Evolutionary conservation across 2,797 vertebrate genomes (phyloP).

Genomic region (Danionella dracula): DNA sequence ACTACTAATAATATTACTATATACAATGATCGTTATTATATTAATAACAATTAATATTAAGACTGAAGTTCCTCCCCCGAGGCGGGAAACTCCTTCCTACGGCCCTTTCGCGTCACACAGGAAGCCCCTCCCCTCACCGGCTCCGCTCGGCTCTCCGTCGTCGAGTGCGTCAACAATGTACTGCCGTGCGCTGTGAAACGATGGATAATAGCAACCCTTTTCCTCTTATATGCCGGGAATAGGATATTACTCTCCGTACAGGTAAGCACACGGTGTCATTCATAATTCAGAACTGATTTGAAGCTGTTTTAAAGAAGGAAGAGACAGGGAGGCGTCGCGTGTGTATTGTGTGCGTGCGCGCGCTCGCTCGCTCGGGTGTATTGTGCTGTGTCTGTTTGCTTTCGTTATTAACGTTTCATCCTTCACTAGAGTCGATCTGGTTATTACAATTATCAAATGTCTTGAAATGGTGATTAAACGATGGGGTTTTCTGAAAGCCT

Average conservation of each 20-base stretch:
- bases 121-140: constrained; percentile 61
- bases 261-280: constrained; percentile 62
- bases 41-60: no score
- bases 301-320: constrained; percentile 46
- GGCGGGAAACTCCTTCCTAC: constrained; percentile 51
- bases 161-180: constrained; percentile 68
- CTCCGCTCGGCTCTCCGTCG: constrained; percentile 60
- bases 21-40: no score
- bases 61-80: constrained; percentile 48
- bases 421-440: not conserved
- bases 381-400: constrained; percentile 12
- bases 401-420: not conserved
- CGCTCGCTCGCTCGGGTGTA: not conserved
- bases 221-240: constrained; percentile 49
- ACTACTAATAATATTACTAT: no score
- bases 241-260: constrained; percentile 63
- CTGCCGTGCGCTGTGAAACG: constrained; percentile 43
- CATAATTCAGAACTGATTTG: constrained; percentile 36
- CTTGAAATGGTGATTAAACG: no score
- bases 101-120: constrained; percentile 45
- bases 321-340: constrained; percentile 24
- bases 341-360: constrained; percentile 10
- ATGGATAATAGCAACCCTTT: constrained; percentile 59
- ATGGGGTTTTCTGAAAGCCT: no score
- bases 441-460: not conserved